phyloP scores from a whole-genome alignment of 2,113 vertebrate genomes.

The Pygathrix nemaeus region DNA sequence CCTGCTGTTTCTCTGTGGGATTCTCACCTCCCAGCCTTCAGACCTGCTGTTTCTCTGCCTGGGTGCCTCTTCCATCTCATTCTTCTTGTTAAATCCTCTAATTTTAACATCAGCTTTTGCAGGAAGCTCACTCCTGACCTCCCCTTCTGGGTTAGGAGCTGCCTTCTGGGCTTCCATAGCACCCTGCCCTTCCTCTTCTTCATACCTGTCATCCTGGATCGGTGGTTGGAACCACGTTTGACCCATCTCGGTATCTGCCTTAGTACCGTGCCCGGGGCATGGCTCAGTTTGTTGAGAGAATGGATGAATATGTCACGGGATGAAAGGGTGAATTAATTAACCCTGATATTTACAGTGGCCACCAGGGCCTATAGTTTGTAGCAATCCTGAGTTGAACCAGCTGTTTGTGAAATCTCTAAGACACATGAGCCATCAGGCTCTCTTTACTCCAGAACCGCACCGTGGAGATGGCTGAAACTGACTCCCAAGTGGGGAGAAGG shows the following conservation, averaged over 20 bases:
- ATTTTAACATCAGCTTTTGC: neutral
- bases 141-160: neutral
- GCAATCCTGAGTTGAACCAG: neutral
- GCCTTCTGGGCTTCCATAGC: neutral
- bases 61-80: neutral
- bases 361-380: neutral
- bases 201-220: accelerated
- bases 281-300: neutral
- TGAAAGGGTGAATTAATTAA: neutral
- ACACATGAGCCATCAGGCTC: accelerated
- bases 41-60: neutral
- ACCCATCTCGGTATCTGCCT: accelerated
- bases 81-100: neutral
- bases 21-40: too few relatives aligned
- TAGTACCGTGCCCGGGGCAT: accelerated
- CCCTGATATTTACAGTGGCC: neutral
- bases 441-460: neutral
- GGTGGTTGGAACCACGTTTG: neutral
- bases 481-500: neutral
- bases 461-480: neutral
- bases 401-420: too few relatives aligned
- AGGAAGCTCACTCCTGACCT: neutral
- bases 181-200: neutral
- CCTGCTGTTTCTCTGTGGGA: too few relatives aligned
- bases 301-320: too few relatives aligned